Evolutionary conservation across 1,140 invertebrate genomes (phyloP).

Genomic region (Heterodera schachtii): DNA sequence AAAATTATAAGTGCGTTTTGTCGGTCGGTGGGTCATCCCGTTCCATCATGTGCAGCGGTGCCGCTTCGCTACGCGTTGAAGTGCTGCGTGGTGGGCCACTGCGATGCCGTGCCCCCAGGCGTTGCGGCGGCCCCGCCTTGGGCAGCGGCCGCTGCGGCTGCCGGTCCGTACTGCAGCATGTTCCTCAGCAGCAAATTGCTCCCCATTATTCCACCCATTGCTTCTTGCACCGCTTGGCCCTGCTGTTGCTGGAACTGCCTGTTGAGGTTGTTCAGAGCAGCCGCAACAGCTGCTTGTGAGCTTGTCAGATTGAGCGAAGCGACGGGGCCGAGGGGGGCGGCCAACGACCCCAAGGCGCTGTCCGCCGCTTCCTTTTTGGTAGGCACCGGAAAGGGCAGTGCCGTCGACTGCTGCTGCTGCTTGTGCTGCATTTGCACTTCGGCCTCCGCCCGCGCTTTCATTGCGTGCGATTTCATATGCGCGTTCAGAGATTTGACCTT

Average conservation of each 20-base stretch:
- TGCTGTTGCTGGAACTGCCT: conserved; percentile 28
- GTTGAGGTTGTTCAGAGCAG: conserved; percentile 21
- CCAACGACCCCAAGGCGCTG: background rate
- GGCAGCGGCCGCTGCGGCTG: conserved; percentile 20
- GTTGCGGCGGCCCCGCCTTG: background rate
- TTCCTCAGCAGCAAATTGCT: conserved; percentile 21
- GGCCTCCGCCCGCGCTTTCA: conserved; percentile 64
- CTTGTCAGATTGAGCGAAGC: conserved; percentile 9
- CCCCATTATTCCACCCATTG: background rate
- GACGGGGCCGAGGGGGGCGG: background rate
- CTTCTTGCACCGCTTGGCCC: background rate
- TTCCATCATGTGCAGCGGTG: background rate
- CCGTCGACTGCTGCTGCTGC: conserved; percentile 18
- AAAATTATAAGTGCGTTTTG: too few species aligned
- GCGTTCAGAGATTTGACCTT: conserved; percentile 65
- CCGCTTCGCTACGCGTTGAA: background rate
- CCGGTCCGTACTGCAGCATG: conserved; percentile 24
- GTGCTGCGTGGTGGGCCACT: conserved; percentile 12
- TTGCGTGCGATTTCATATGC: conserved; percentile 65
- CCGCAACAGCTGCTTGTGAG: conserved; percentile 23
- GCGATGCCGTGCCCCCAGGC: conserved; percentile 16
- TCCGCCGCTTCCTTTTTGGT: conserved; percentile 14
- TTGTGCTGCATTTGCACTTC: conserved; percentile 49
- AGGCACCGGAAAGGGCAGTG: conserved; percentile 14
- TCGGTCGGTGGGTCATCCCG: too few species aligned